These are phyloP conservation scores for Platichthys stellatus DNA, from an alignment of 2,113 vertebrate genomes.

Conservation along the genomic window DNA sequence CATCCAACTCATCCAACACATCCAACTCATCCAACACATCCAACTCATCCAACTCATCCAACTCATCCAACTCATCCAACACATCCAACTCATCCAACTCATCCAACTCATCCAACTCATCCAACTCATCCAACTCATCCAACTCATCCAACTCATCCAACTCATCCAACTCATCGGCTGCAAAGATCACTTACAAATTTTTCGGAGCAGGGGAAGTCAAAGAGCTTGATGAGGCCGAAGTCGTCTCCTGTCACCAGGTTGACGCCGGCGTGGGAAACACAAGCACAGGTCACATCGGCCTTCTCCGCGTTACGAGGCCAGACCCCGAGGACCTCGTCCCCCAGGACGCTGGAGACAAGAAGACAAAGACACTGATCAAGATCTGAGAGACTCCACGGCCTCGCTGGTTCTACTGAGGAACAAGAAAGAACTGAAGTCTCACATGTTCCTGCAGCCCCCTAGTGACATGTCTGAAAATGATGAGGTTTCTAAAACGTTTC, in stretches of 20 bases:
- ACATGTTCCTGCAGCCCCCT: no score
- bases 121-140: not conserved
- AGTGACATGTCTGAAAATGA: no score
- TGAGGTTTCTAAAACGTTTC: no score
- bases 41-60: not conserved
- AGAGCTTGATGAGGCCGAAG: constrained; percentile 96
- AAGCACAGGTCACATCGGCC: constrained; percentile 93
- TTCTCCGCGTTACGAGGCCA: constrained; percentile 96
- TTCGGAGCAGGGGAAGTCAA: constrained; percentile 94
- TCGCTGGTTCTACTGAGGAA: not conserved
- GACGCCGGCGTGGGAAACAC: constrained; percentile 91
- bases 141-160: no score
- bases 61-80: not conserved
- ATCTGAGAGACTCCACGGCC: not conserved
- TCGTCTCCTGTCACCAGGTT: constrained; percentile 94
- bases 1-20: no score
- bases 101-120: no score
- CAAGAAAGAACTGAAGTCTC: no score
- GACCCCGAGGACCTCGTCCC: constrained; percentile 94
- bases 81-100: not conserved
- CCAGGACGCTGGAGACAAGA: constrained; percentile 84
- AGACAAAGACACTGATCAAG: not conserved
- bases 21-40: no score
- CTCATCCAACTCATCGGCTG: not conserved
- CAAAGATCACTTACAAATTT: constrained; percentile 88